A percentile compares a stretch with the other conserved stretches of the same genome.
Conservation (phyloP, 1,140 invertebrate species). For the Physella acuta region DNA sequence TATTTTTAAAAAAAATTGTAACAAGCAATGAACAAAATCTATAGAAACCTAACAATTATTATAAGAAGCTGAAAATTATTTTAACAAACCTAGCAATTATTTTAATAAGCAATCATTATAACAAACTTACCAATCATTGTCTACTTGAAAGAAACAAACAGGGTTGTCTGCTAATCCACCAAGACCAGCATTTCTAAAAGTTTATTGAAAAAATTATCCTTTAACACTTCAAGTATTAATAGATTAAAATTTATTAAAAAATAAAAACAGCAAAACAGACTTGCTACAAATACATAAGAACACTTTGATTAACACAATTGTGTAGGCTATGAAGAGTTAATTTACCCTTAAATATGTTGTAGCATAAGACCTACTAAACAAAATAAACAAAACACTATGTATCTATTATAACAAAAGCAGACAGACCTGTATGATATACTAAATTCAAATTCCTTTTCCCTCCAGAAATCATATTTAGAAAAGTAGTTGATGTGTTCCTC, state of each 20-base stretch:
- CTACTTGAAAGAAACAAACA: constrained; percentile 52
- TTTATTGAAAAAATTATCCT: neutral
- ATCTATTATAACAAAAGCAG: neutral
- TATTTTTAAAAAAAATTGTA: too few relatives aligned
- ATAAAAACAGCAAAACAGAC: neutral
- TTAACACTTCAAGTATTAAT: neutral
- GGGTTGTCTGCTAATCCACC: constrained; percentile 53
- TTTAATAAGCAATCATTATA: too few relatives aligned
- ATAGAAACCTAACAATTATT: too few relatives aligned
- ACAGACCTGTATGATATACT: constrained; percentile 19
- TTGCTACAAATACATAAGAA: too few relatives aligned
- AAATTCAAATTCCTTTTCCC: constrained; percentile 21
- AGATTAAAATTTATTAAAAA: neutral
- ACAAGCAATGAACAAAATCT: too few relatives aligned
- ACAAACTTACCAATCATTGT: constrained; percentile 55
- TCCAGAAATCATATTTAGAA: constrained; percentile 24
- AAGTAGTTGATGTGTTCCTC: constrained; percentile 22
- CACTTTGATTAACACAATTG: too few relatives aligned
- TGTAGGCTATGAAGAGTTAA: too few relatives aligned
- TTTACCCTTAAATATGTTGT: neutral
- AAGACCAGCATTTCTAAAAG: constrained; percentile 42
- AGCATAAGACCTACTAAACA: neutral
- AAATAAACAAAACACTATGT: neutral
- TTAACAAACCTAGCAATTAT: too few relatives aligned
- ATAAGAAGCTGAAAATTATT: too few relatives aligned